Evolutionary conservation across 2,888 invertebrate genomes (phyloP), one percentile per base, ranked within the genome.

Genomic region (Philopedon plagiatum): DNA sequence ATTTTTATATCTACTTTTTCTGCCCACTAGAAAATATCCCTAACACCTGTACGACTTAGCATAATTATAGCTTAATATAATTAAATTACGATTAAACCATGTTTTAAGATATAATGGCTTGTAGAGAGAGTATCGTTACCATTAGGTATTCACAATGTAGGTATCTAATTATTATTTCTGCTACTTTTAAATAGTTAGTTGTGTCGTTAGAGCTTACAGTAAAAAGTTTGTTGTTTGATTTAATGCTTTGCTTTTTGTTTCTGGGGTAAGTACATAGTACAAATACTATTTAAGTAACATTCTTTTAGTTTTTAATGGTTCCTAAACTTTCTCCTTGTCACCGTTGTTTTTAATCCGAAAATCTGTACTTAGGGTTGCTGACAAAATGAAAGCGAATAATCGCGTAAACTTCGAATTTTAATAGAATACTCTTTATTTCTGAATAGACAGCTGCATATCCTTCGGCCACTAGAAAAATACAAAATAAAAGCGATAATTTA

Each of bases 61-160:
- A 41, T 58, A 23, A 21, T 19, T 41, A 15, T 37, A 39, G 15
- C 26, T 41, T 58, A 58, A 15, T 21, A 18, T 54, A 8, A 54
- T 15, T 54, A 8, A 54, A 54, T 58, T 39, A 26, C 41, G 26
- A 54, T 15, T 54, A 8, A 54, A 54, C 41, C 23, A 26, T 58
- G 26, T 39, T 39, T 58, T 41, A 41, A 58, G 41, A 41, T 39
- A 13, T 57, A 37, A 58, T 58, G 58, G 41, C 23, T 58, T 58
- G 58, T 58, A 23, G 21, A 41, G 58, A 58, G 41, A 58, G 39
- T 13, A 39, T 8, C 41, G 26, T 41, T 58, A 57, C 8, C 41
- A 41, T 41, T 58, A 57, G 58, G 41, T 15, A 26, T 23, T 13
- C 58, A 23, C 23, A 41, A 26, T 58, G 23, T 23, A 58, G 26